These are phyloP conservation scores for Boloria euphrosyne DNA, from an alignment of 2,888 invertebrate species.

Conservation along the genomic window DNA sequence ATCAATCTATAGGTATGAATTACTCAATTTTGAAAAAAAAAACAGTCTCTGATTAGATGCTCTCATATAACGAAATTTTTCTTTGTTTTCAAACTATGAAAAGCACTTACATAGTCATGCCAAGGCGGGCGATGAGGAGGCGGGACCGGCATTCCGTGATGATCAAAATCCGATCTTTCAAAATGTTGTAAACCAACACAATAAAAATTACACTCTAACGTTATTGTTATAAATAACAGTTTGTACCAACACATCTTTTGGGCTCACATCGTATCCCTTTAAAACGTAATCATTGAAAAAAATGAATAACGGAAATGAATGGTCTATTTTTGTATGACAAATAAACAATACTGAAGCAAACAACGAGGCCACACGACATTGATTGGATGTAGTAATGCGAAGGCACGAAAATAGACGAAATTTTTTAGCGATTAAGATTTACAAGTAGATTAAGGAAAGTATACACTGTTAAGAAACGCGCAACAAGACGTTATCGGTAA, in stretches of 20 bases:
- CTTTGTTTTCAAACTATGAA: no score
- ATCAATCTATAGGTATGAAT: no score
- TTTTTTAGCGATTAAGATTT: constrained; percentile 32
- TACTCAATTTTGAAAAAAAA: no score
- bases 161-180: not conserved
- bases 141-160: not conserved
- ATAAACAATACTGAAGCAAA: constrained; percentile 19
- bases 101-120: not conserved
- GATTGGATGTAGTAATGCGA: constrained; percentile 25
- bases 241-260: constrained; percentile 20
- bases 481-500: not conserved
- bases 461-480: not conserved
- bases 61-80: no score
- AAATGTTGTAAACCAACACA: constrained; percentile 4
- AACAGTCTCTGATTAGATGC: no score
- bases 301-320: constrained; percentile 5
- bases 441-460: constrained; percentile 15
- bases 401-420: constrained; percentile 22
- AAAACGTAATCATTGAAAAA: not conserved
- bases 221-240: constrained; percentile 14
- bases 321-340: constrained; percentile 16
- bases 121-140: not conserved
- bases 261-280: constrained; percentile 10
- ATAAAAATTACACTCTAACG: constrained; percentile 10
- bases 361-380: constrained; percentile 15